Base-by-base conservation (phyloP, 2,797 vertebrate species). In the Cygnus olor region DNA sequence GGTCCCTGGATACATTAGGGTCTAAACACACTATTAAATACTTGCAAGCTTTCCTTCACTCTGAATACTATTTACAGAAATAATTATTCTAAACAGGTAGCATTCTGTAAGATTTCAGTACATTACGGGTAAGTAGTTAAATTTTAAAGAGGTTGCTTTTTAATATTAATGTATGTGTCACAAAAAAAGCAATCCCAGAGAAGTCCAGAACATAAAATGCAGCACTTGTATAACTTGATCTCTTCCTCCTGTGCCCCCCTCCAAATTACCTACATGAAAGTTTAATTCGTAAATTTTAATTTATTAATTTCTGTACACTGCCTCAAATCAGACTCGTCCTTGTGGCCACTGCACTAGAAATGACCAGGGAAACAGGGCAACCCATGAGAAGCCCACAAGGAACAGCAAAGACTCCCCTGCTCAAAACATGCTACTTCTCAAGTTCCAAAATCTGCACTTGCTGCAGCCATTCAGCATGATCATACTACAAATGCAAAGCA, bases 1-100 rank as follows among this genome's bases (percentile, higher is more conserved):
- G 19, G 71, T 71, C 77, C 81, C 53, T 53, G 77, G 79, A 72
- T 5, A 68, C 61, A 34, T 14, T 20, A 47, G 34, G 61, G 22
- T 89, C 72, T 93, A 85, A 74, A 45, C 30, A 80, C 32, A 65
- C 36, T 85, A 93, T 19, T 44, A 90, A 92, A 91, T 25, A 19
- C 57, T 57, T 38, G 54, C 53, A 80, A 38, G 64, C n/a, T 68
- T 90, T 85, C 64, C 54, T 83, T 71, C 5, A 14, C 32, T 80
- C 69, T 32, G n/a, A 83, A 58, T 22, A 38, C 36, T 71, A 58
- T 38, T 95, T 90, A 91, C 64, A 82, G 61, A 64, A 88, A 54
- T 93, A 87, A 93, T 70, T 57, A 95, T 87, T 93, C 88, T 70
- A n/a, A 54, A 58, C 78, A 92, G 61, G 84, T 94, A 96, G 47